A percentile compares a stretch with the other conserved stretches of the same genome.
These are phyloP conservation scores for Chymomyza fuscimana DNA, from an alignment of 2,888 invertebrate species.

Conservation along the genomic window DNA sequence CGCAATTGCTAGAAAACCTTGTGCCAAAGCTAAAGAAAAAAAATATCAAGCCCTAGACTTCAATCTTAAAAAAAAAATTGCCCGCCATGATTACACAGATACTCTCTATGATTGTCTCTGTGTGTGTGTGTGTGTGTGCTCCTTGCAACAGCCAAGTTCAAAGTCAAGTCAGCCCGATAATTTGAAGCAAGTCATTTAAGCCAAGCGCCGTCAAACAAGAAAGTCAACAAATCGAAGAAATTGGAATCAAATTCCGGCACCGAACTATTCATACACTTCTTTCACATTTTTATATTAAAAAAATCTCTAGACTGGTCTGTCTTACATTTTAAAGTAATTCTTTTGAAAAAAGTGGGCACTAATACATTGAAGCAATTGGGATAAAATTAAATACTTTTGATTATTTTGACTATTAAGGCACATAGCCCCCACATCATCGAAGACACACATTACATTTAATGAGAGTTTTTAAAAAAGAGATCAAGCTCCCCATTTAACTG, in stretches of 20 bases:
- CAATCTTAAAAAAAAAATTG: background rate
- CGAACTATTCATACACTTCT: constrained; percentile 10
- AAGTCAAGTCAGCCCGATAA: constrained; percentile 24
- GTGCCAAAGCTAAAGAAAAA: background rate
- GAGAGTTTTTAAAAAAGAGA: no score
- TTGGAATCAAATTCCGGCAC: constrained; percentile 25
- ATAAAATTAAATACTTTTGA: no score
- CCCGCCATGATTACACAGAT: background rate
- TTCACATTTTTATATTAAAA: no score
- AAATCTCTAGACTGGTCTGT: no score
- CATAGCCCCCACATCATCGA: no score
- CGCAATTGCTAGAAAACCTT: background rate
- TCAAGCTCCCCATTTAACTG: no score
- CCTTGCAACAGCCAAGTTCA: constrained; percentile 34
- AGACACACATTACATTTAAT: no score
- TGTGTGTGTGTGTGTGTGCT: background rate
- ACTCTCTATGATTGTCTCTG: background rate
- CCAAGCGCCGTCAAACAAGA: constrained; percentile 17
- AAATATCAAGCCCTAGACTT: background rate
- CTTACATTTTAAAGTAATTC: no score
- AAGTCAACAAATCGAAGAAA: constrained; percentile 27
- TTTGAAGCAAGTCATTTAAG: background rate
- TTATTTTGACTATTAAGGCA: no score
- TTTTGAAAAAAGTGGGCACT: no score
- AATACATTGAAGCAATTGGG: no score